Base-by-base conservation (phyloP, 2,888 invertebrate genomes). In the Andricus quercusramuli region DNA sequence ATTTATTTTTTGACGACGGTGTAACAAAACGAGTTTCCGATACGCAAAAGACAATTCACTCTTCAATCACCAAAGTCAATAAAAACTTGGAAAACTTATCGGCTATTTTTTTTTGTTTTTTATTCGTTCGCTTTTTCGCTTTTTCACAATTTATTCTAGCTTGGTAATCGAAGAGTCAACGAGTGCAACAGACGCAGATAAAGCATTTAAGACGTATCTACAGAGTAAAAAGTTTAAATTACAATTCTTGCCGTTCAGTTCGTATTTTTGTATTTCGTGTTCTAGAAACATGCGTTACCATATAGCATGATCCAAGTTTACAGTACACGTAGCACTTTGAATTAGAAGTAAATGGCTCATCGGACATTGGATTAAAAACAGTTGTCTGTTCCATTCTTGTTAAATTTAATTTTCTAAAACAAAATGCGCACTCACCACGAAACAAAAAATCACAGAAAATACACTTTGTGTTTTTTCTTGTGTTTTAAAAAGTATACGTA, bases 391-490 rank as follows among this genome's bases (percentile, higher is more conserved):
- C 25, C 15, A 44, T 22, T 68, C 29, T 51, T 25, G 47, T 70
- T 47, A 15, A 29, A 64, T 20, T 70, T 56, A 5, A n/a, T 51
- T 32, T 51, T 70, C 44, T 44, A 37, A 32, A 56, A 74, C 32
- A 74, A 74, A 74, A 74, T 74, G 74, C 59, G 37, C 29, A 74
- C n/a, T 59, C 13, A 29, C 13, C 29, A 74, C 20, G 56, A 20
- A 74, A 74, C 32, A 74, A 74, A 56, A n/a, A 74, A 74, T 74
- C 70, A 51, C 70, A 74, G 32, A 13, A 74, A 74, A 51, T 51
- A 32, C 70, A 74, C 17, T 25, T 74, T n/a, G 32, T 25, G 37
- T 70, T 68, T 15, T 25, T 44, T 44, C 37, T 37, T 37, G 13
- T 47, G 29, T 2, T 64, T 62, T 62, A 22, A 62, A 64, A 64